Percentiles rank a stretch among this genome's conserved stretches.
Conservation (phyloP, 2,113 vertebrate species). For the Bubo scandiacus region DNA sequence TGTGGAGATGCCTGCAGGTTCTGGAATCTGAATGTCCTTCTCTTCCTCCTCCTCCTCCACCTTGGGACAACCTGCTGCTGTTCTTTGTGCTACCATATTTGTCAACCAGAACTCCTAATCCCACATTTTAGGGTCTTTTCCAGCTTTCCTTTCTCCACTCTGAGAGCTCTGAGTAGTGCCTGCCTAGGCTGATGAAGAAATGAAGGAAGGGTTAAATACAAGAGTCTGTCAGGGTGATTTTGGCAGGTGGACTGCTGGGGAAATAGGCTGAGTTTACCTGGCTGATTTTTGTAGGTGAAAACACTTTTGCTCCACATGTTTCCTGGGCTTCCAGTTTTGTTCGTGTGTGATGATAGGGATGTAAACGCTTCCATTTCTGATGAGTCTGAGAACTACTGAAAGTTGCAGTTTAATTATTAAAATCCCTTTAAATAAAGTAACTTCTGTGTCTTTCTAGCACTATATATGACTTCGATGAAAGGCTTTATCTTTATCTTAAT, state of each 20-base stretch:
- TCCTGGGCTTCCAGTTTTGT: not conserved
- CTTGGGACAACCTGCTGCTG: not conserved
- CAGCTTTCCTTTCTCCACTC: not conserved
- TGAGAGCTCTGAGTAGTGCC: not conserved
- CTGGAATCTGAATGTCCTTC: not conserved
- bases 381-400: not conserved
- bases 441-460: not conserved
- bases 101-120: not conserved
- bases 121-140: not conserved
- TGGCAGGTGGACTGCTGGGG: no score
- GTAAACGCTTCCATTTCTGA: not conserved
- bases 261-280: not conserved
- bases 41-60: not conserved
- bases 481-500: not conserved
- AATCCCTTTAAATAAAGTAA: not conserved
- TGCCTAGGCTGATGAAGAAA: not conserved
- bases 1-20: not conserved
- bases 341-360: rapidly evolving
- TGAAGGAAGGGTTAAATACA: not conserved
- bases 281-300: not conserved
- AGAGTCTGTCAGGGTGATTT: not conserved
- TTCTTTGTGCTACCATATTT: not conserved
- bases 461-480: not conserved
- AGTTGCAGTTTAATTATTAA: not conserved
- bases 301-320: not conserved